A percentile compares a stretch with the other conserved stretches of the same genome.
Evolutionary conservation across 2,113 vertebrate genomes (phyloP).

Genomic region (Ploceus nigricollis): DNA sequence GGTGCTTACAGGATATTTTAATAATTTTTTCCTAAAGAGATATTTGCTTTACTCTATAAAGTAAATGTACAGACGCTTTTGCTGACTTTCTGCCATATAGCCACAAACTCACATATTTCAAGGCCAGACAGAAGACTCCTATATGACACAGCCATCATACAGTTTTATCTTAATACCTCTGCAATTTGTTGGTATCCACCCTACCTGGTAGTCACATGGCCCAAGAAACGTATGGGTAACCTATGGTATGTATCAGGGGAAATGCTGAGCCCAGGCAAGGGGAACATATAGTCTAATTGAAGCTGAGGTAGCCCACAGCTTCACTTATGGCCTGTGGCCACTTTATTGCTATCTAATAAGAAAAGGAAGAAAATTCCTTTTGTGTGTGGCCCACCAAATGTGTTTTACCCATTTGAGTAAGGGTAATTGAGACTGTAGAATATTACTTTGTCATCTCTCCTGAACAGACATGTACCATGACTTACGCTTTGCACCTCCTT

Average conservation of each 20-base stretch:
- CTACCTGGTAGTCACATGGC: background rate
- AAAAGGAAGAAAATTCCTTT: background rate
- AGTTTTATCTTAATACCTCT: background rate
- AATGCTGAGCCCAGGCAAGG: background rate
- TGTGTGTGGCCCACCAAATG: background rate
- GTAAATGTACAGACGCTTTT: background rate
- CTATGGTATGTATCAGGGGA: background rate
- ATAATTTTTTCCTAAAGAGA: background rate
- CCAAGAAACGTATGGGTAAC: background rate
- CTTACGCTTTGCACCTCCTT: background rate
- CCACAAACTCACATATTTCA: background rate
- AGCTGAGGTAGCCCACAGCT: background rate
- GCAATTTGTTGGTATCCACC: background rate
- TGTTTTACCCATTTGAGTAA: background rate
- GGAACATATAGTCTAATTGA: background rate
- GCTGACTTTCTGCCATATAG: background rate
- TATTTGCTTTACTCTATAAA: background rate
- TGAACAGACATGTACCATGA: background rate
- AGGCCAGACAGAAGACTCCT: background rate
- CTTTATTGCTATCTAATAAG: background rate
- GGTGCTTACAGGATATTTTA: background rate
- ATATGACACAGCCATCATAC: background rate
- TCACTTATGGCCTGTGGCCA: background rate
- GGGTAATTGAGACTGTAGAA: background rate
- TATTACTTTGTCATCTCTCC: background rate